Evolutionary conservation across 2,113 vertebrate genomes (phyloP).

Genomic region (Herpetotheres cachinnans): DNA sequence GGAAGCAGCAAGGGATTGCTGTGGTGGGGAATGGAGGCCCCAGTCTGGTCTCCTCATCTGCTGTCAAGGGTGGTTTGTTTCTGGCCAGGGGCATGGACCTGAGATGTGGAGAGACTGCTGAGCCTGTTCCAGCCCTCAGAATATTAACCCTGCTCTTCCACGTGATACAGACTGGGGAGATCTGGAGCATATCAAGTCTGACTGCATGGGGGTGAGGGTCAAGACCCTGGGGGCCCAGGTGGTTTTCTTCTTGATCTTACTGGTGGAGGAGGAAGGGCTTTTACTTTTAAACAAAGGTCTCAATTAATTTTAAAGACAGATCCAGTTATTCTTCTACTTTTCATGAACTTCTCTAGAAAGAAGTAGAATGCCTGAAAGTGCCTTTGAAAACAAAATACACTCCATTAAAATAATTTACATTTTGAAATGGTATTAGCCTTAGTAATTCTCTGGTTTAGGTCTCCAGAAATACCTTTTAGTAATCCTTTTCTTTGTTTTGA

Average conservation of each 20-base stretch:
- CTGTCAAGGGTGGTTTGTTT: neutral
- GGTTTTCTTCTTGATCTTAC: neutral
- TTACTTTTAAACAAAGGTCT: neutral
- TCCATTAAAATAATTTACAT: neutral
- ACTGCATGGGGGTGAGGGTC: neutral
- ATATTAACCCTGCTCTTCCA: neutral
- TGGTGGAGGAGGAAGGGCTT: neutral
- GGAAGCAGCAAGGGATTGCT: fast-evolving
- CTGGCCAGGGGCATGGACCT: neutral
- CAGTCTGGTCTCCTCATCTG: neutral
- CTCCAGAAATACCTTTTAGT: neutral
- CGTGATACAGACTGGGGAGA: neutral
- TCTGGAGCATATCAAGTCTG: neutral
- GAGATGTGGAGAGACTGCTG: neutral
- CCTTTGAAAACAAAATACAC: neutral
- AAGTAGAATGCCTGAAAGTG: neutral
- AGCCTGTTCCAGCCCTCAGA: neutral
- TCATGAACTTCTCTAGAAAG: neutral
- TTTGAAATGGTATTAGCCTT: neutral
- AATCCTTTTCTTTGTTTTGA: neutral
- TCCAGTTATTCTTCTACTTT: neutral
- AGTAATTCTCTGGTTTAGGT: neutral
- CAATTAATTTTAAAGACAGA: neutral
- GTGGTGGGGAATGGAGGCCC: neutral
- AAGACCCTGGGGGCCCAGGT: neutral